Percentiles rank a stretch among this genome's conserved stretches.
phyloP scores from a whole-genome alignment of 2,113 vertebrate species.

The Mugil cephalus region DNA sequence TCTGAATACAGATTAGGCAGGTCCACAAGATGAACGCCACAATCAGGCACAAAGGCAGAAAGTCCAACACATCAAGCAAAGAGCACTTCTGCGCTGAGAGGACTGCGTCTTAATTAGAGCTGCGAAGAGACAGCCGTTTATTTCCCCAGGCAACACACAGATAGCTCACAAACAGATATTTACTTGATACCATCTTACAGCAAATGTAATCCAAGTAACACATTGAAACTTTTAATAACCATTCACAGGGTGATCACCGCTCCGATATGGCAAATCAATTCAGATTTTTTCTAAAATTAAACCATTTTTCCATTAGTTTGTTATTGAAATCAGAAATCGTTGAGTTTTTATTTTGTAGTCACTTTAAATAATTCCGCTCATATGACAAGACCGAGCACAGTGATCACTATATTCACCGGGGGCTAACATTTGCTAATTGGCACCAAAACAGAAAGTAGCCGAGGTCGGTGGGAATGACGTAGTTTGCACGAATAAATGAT shows the following conservation, averaged over 20 bases:
- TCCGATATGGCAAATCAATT: constrained; percentile 6
- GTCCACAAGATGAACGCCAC: constrained; percentile 45
- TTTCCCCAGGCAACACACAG: constrained; percentile 40
- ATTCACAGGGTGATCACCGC: background rate
- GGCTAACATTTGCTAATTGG: background rate
- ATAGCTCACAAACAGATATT: constrained; percentile 35
- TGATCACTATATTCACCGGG: background rate
- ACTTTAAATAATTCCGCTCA: too few relatives aligned
- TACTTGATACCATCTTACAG: constrained; percentile 16
- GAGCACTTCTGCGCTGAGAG: constrained; percentile 51
- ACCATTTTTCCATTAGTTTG: background rate
- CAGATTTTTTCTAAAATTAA: background rate
- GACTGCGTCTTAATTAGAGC: constrained; percentile 63
- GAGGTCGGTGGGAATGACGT: background rate
- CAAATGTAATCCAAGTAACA: constrained; percentile 27
- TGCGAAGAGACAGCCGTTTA: constrained; percentile 39
- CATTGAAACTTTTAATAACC: constrained; percentile 37
- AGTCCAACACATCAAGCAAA: constrained; percentile 38
- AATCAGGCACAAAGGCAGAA: constrained; percentile 58
- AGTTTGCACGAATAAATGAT: background rate
- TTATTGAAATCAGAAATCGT: background rate
- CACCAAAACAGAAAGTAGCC: background rate
- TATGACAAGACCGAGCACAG: too few relatives aligned
- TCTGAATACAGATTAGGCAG: constrained; percentile 64
- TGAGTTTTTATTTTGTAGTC: too few relatives aligned